Base-by-base conservation (phyloP, 1,140 invertebrate species). In the Drosophila varians region DNA sequence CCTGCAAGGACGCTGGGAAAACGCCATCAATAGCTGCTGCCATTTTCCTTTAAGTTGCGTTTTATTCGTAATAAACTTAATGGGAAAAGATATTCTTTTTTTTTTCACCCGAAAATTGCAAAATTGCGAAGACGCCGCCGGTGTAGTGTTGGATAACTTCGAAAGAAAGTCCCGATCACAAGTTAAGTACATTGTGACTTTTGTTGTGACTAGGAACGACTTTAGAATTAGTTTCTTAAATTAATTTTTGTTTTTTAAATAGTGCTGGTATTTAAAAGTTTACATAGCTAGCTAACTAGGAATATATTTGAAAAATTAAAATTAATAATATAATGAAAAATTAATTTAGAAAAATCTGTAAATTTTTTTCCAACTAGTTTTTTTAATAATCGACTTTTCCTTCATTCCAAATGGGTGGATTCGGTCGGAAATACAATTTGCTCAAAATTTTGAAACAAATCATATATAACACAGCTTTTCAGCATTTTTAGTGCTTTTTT, bases 11-110 rank as follows among this genome's bases (percentile, higher is more conserved):
- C 23, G 92, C 91, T 45, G 92, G 92, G 60, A 95, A 93, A 58
- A 96, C 93, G 61, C 94, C 94, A 31, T 93, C 90, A 42, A 95
- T 92, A 56, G 92, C 90, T 16, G 94, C 93, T 69, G 94, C 95
- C 95, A 95, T 95, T 62, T 72, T 61, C 19, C 25, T 43, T 47
- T 1, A 31, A 31, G 28, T 31, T 31, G 11, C 9, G 9, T 9
- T 31, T 31, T 31, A 31, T n/a, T 31, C 3, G 1, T 3, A 31
- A 31, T 31, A n/a, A 31, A 31, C 28, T 31, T 1, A 11, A 11
- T 11, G n/a, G 28, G 28, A 31, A 11, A 31, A 9, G 28, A 3
- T 31, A 36, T 36, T 49, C 47, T 43, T 38, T 46, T 18, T 46
- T 18, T 9, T 38, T 45, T 9, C 8, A 8, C 16, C 1, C 38